Base-by-base conservation (phyloP, 2,888 invertebrate genomes). In the Heliconius ismenius region DNA sequence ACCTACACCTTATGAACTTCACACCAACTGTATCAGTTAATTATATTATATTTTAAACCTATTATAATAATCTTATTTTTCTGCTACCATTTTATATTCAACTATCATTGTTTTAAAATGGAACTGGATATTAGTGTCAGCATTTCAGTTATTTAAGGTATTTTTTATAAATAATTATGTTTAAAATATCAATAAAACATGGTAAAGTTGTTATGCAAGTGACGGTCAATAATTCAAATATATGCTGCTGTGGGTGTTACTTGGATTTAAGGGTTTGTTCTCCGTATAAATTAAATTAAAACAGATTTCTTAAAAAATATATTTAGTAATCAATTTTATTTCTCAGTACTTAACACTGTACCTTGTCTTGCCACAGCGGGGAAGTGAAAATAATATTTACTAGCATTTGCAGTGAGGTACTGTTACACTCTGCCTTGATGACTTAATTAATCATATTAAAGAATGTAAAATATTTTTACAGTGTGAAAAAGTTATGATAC, bases 1-100 rank as follows among this genome's bases (percentile, higher is more conserved):
- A 60, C 4, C 7, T 49, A 60, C 60, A 24, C 21, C 32, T 64
- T 64, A 1, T 21, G 28, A 18, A 18, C 28, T 26, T 63, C 13
- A 6, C 64, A n/a, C 11, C 36, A 58, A 24, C 18, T 18, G 18
- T 28, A 39, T 21, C 58, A 21, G 43, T 26, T 65, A 72, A 32
- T 60, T n/a, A 69, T 15, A 21, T 62, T 65, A 65, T 65, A 39
- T 36, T n/a, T 10, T 65, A 65, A 65, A 65, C 65, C 65, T 39
- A 65, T 65, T 65, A 65, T 67, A 67, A 39, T 67, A 67, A 67
- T 67, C 67, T 67, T 67, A 67, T 67, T 24, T 67, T 39, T 36
- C 32, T 36, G 21, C n/a, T 24, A 9, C 24, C 39, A 39, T 67
- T 65, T 65, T 24, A 39, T 64, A 64, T 32, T 73, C 39, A 24